Evolutionary conservation across 2,113 vertebrate genomes (phyloP).

Genomic region (Nycticebus coucang): DNA sequence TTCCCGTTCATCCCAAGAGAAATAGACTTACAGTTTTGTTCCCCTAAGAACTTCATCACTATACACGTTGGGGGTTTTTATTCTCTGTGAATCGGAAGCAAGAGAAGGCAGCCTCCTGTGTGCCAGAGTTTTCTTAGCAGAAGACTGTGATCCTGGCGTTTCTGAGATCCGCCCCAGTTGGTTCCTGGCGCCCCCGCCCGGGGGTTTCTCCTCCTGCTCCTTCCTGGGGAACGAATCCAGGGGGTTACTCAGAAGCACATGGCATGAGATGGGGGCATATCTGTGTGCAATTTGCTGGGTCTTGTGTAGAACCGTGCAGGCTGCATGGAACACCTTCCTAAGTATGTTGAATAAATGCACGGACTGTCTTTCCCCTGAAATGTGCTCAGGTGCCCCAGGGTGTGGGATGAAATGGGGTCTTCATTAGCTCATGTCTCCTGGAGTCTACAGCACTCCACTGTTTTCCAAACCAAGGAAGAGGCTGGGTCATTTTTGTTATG

Average conservation of each 20-base stretch:
- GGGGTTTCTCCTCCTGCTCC: conserved; percentile 84
- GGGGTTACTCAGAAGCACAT: neutral
- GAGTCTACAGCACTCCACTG: fast-evolving
- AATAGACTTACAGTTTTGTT: conserved; percentile 88
- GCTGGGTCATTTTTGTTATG: neutral
- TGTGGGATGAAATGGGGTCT: neutral
- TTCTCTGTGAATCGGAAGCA: conserved; percentile 78
- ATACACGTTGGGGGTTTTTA: conserved; percentile 81
- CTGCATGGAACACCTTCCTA: neutral
- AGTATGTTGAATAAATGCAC: neutral
- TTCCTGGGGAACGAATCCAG: conserved; percentile 75
- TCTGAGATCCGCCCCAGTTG: conserved; percentile 11
- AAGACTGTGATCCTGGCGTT: conserved; percentile 26
- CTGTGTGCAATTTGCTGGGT: fast-evolving
- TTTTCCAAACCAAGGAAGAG: neutral
- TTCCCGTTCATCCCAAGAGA: conserved; percentile 29
- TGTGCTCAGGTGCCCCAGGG: neutral
- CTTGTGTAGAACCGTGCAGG: too few relatives aligned
- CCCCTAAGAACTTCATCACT: conserved; percentile 84
- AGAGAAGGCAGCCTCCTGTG: conserved; percentile 84
- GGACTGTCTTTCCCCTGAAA: neutral
- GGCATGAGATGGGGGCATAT: fast-evolving
- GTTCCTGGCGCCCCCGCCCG: neutral
- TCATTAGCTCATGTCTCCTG: fast-evolving
- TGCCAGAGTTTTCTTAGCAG: conserved; percentile 80